These are phyloP conservation scores for Hydractinia symbiolongicarpus DNA, from an alignment of 30 jellyfish, hydroid and myxozoan genomes.

Conservation along the genomic window DNA sequence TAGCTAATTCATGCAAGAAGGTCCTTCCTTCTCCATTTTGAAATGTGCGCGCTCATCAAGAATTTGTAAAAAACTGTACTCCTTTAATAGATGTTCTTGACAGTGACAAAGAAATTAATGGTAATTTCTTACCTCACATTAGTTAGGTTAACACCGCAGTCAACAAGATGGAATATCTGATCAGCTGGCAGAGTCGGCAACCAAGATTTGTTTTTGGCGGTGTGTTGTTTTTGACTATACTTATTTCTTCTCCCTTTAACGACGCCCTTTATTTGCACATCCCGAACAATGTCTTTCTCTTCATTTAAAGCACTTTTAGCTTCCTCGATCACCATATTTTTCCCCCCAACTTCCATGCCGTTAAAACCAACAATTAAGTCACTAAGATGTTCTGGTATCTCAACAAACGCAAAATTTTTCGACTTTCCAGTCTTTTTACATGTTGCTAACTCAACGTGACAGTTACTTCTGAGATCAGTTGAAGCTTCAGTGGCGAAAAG, in stretches of 20 bases:
- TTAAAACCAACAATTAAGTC: constrained; percentile 64
- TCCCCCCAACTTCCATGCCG: constrained; percentile 85
- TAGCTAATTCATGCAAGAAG: too few relatives aligned
- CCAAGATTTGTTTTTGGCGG: constrained; percentile 39
- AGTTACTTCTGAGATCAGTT: constrained; percentile 54
- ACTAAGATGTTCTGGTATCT: constrained; percentile 85
- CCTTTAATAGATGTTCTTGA: too few relatives aligned
- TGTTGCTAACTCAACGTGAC: constrained; percentile 76
- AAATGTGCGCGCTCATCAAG: too few relatives aligned
- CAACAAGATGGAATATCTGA: constrained; percentile 67
- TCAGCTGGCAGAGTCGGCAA: constrained; percentile 77
- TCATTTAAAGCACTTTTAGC: constrained; percentile 66
- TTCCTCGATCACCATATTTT: constrained; percentile 65
- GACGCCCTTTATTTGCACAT: constrained; percentile 50
- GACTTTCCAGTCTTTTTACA: constrained; percentile 60
- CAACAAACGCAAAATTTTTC: constrained; percentile 76
- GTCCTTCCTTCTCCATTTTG: too few relatives aligned
- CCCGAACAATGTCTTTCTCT: constrained; percentile 22
- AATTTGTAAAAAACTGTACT: too few relatives aligned
- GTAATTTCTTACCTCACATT: constrained; percentile 39
- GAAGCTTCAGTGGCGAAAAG: constrained; percentile 81
- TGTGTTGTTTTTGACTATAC: constrained; percentile 6
- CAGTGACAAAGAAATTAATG: neutral
- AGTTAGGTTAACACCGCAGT: constrained; percentile 81
- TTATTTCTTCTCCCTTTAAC: constrained; percentile 5